Evolutionary conservation across 2,797 vertebrate species (phyloP).

Genomic region (Alectoris magna): DNA sequence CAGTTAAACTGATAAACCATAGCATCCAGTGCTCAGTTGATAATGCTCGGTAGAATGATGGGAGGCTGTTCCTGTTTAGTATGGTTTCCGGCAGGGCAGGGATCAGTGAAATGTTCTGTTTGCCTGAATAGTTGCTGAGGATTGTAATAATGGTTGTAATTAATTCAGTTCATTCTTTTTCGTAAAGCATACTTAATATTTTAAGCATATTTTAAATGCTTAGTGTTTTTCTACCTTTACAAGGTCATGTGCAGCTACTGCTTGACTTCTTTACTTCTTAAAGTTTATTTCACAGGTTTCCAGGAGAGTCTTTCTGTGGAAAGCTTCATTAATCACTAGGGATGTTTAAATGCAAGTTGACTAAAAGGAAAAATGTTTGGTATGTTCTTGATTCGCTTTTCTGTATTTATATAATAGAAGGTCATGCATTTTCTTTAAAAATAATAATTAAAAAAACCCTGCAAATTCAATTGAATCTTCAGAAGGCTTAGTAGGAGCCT

Average conservation of each 20-base stretch:
- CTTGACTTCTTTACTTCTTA: background rate
- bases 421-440: background rate
- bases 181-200: background rate
- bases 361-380: background rate
- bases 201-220: background rate
- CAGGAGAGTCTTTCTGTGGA: background rate
- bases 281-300: background rate
- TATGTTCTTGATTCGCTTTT: background rate
- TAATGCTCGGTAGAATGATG: background rate
- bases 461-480: background rate
- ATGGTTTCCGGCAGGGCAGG: background rate
- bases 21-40: background rate
- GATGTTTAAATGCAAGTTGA: background rate
- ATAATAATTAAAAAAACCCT: background rate
- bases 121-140: background rate
- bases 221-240: background rate
- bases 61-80: background rate
- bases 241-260: background rate
- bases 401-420: rapidly evolving
- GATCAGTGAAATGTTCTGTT: background rate
- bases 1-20: background rate
- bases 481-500: background rate
- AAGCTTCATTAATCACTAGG: background rate
- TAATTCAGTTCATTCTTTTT: background rate
- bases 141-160: background rate